Evolutionary conservation across 1,140 invertebrate species (phyloP).

Genomic region (Magallana ariakensis): DNA sequence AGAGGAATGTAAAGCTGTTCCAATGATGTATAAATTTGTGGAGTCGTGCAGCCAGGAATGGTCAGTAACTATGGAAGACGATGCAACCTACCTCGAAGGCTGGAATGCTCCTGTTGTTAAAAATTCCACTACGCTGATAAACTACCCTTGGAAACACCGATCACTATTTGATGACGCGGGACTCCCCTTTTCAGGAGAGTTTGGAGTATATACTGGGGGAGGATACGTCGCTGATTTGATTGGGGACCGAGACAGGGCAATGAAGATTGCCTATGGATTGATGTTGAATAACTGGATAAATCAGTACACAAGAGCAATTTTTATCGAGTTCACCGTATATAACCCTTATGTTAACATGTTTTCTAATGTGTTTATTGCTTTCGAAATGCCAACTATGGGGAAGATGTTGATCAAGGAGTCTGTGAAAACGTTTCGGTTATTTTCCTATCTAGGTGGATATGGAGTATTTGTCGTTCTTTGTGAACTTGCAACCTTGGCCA

Average conservation of each 20-base stretch:
- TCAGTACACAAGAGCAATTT: constrained; percentile 79
- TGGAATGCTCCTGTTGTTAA: constrained; percentile 58
- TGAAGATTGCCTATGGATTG: constrained; percentile 72
- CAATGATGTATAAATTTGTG: constrained; percentile 51
- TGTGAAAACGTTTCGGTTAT: constrained; percentile 68
- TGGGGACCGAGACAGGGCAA: constrained; percentile 72
- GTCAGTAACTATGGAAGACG: constrained; percentile 62
- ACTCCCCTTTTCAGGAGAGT: constrained; percentile 76
- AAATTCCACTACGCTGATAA: constrained; percentile 30
- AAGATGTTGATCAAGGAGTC: constrained; percentile 57
- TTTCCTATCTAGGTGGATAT: constrained; percentile 73
- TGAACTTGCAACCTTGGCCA: constrained; percentile 70
- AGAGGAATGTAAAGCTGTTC: constrained; percentile 59
- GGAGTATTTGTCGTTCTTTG: constrained; percentile 74
- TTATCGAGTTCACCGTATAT: constrained; percentile 82
- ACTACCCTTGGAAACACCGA: constrained; percentile 66
- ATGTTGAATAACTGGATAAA: constrained; percentile 80
- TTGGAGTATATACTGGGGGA: constrained; percentile 80
- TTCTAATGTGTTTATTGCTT: constrained; percentile 65
- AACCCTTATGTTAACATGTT: constrained; percentile 79
- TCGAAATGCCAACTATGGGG: constrained; percentile 69
- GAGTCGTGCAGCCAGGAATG: constrained; percentile 63
- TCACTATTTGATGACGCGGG: constrained; percentile 65
- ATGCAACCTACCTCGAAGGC: constrained; percentile 58
- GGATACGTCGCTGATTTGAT: constrained; percentile 81